These are phyloP conservation scores for Scaptomyza pallida DNA, from an alignment of 1,140 invertebrate genomes.

Conservation along the genomic window DNA sequence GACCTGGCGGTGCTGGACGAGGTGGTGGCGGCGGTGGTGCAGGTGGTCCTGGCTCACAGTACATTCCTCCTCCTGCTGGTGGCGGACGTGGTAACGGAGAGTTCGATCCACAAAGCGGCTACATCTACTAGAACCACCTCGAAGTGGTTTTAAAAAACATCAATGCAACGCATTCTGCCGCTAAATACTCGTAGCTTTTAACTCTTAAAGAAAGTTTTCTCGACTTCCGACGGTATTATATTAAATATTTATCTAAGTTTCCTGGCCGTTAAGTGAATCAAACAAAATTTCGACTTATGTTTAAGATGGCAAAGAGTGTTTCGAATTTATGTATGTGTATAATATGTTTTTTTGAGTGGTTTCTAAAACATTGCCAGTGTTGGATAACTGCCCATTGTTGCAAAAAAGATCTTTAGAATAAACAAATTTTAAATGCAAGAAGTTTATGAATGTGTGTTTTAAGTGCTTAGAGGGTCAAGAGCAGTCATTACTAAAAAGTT, in stretches of 20 bases:
- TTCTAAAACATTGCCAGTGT: background rate
- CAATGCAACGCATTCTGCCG: constrained; percentile 64
- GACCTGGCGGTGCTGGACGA: background rate
- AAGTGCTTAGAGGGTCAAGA: too few relatives aligned
- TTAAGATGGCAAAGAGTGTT: constrained; percentile 24
- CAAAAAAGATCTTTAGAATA: constrained; percentile 4
- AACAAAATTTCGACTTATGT: constrained; percentile 34
- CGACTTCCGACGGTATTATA: background rate
- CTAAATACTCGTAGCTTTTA: constrained; percentile 51
- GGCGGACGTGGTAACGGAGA: constrained; percentile 74
- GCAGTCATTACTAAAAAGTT: too few relatives aligned
- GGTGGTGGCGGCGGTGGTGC: constrained; percentile 55
- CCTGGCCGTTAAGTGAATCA: background rate
- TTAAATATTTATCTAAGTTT: constrained; percentile 33
- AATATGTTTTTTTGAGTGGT: constrained; percentile 27
- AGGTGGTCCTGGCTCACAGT: constrained; percentile 60
- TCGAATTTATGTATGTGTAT: constrained; percentile 1
- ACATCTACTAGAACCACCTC: constrained; percentile 67
- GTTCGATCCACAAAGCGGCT: constrained; percentile 80
- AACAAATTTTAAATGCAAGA: constrained; percentile 10
- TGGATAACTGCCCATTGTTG: background rate
- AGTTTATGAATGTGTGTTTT: background rate
- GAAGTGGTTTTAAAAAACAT: constrained; percentile 40
- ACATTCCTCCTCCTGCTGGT: constrained; percentile 66
- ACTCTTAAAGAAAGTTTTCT: background rate